Percentiles rank a stretch among this genome's conserved stretches.
Conservation (phyloP, 2,113 vertebrate species). For the Lota lota region DNA sequence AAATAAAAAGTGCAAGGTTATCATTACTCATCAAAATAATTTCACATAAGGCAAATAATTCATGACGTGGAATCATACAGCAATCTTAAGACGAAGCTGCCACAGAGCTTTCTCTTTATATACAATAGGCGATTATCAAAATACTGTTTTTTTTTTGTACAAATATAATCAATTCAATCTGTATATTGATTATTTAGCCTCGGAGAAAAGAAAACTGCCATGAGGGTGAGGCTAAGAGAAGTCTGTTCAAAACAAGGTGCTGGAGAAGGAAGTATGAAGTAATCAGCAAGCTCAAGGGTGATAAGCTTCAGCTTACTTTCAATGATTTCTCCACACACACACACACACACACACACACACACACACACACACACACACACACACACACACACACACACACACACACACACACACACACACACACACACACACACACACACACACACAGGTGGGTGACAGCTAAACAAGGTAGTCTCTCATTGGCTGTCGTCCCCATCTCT, state of each 20-base stretch:
- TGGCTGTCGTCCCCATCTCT: constrained; percentile 72
- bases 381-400: not conserved
- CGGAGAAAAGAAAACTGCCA: constrained; percentile 33
- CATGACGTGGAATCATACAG: constrained; percentile 40
- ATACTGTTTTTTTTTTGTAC: constrained; percentile 60
- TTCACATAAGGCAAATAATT: constrained; percentile 68
- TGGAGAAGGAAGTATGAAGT: constrained; percentile 1
- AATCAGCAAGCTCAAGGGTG: too few species aligned
- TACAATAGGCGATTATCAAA: constrained; percentile 66
- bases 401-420: not conserved
- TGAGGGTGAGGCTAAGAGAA: constrained; percentile 3
- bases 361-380: not conserved
- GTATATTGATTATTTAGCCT: constrained; percentile 35
- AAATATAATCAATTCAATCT: constrained; percentile 54
- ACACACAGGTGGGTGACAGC: not conserved
- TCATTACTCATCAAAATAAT: constrained; percentile 23
- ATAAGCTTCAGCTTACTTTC: too few species aligned
- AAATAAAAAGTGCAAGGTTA: constrained; percentile 28
- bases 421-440: not conserved
- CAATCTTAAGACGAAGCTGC: constrained; percentile 34
- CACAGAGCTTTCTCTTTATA: constrained; percentile 32
- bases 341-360: not conserved
- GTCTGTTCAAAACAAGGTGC: not conserved
- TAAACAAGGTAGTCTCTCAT: constrained; percentile 39
- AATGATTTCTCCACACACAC: too few species aligned